These are phyloP conservation scores for Rousettus leschenaultii DNA, from an alignment of 2,113 vertebrate species.

Conservation along the genomic window DNA sequence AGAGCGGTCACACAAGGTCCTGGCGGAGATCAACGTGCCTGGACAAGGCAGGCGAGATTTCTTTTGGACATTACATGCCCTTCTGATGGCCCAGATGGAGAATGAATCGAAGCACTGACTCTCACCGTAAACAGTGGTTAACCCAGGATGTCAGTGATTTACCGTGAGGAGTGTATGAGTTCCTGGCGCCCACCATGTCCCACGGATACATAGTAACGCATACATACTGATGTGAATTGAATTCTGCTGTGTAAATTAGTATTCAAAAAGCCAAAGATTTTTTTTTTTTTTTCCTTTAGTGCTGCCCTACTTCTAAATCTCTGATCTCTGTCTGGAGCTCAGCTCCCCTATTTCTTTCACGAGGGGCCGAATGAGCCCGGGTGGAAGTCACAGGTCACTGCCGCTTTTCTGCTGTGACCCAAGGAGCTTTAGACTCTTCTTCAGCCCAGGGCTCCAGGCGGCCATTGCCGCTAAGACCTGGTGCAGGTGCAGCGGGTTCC, in stretches of 20 bases:
- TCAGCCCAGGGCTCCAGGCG: neutral
- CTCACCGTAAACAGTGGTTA: neutral
- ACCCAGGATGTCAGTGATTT: neutral
- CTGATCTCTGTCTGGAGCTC: neutral
- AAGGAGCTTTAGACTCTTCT: neutral
- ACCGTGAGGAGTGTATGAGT: neutral
- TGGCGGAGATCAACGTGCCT: neutral
- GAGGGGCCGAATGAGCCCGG: neutral
- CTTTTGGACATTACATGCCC: neutral
- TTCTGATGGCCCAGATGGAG: neutral
- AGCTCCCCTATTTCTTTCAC: rapidly evolving
- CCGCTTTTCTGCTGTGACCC: neutral
- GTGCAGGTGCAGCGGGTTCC: neutral
- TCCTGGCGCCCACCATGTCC: neutral
- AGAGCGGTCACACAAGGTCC: neutral
- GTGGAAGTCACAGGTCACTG: neutral
- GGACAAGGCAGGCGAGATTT: neutral
- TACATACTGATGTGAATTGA: neutral
- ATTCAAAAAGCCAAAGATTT: neutral
- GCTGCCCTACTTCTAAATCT: neutral
- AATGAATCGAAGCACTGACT: neutral
- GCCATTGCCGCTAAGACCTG: rapidly evolving
- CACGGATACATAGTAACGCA: neutral
- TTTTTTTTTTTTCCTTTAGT: neutral
- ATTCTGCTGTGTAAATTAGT: neutral